Conservation (phyloP, 2,797 vertebrate genomes). For the Rhinogobio ventralis region DNA sequence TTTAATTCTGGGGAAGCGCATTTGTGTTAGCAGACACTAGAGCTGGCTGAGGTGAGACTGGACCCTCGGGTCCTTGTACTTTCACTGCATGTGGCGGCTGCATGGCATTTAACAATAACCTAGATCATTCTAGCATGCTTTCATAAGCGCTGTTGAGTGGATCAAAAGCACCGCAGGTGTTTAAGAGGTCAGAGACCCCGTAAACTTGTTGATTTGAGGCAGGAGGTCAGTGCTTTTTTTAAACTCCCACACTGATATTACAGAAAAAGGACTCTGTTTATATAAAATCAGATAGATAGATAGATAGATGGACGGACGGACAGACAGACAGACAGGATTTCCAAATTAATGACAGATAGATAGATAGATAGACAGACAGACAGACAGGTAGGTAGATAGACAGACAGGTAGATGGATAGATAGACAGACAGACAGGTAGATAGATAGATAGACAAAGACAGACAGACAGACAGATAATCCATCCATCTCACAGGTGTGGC, state of each 20-base stretch:
- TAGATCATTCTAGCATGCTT: slow-evolving; percentile 21
- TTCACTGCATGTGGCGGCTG: neutral
- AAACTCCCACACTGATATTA: neutral
- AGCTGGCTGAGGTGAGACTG: slow-evolving; percentile 14
- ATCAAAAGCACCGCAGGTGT: slow-evolving; percentile 22
- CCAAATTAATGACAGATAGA: no score
- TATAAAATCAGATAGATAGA: no score
- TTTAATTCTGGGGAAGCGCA: slow-evolving; percentile 49
- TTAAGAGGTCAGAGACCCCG: slow-evolving; percentile 17
- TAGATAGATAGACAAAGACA: no score
- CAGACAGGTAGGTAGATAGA: no score
- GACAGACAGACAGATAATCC: no score
- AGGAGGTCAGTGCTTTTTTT: slow-evolving; percentile 2
- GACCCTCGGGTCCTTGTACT: neutral
- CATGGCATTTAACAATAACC: slow-evolving; percentile 33
- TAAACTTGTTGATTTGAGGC: neutral
- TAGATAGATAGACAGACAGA: no score
- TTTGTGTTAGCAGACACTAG: slow-evolving; percentile 54
- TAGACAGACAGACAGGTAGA: no score
- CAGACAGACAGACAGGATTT: no score
- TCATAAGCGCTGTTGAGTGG: slow-evolving; percentile 22
- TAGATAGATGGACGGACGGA: no score
- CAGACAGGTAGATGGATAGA: no score
- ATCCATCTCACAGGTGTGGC: no score
- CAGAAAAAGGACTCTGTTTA: no score